Base-by-base conservation (phyloP, 1,140 invertebrate genomes). In the Heterodera carotae region DNA sequence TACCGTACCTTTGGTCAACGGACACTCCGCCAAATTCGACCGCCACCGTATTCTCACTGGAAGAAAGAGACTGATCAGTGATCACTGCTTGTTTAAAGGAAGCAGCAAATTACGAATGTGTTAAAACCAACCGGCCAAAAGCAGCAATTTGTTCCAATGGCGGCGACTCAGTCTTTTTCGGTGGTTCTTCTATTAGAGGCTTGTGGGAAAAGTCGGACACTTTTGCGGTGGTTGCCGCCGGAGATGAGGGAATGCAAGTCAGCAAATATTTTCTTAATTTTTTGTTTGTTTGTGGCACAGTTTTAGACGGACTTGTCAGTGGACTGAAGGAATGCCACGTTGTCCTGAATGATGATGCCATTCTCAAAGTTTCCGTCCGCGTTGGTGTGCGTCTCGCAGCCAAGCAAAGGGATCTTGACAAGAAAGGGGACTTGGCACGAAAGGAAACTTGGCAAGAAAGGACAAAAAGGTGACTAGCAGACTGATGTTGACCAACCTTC, bases 21-120 rank as follows among this genome's bases (percentile, higher is more conserved):
- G 85, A 86, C 29, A 86, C 85, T 12, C 86, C 85, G 12, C 86
- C 85, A 75, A 86, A 86, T 33, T 87, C 83, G 1, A 86, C 84
- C 0, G 85, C 86, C 25, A 86, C 82, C 72, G 83, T 59, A 71
- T 71, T 79, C 27, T 87, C 85, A 64, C 82, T 86, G 69, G 39
- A 85, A 77, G 6, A 12, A 43, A 43, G 12, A 8, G 39, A n/a
- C n/a, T 43, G 39, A 43, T 43, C 12, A n/a, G 39, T 43, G 6
- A 43, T 43, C 39, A 43, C n/a, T n/a, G n/a, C n/a, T n/a, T n/a
- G n/a, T n/a, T n/a, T n/a, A n/a, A n/a, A n/a, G n/a, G n/a, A 59
- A 78, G 59, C 60, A 22, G 60, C n/a, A 18, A 34, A 66, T 2
- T 66, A 6, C 62, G 18, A 34, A 66, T 33, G 31, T 18, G 39